Conservation (phyloP, 2,113 vertebrate genomes). For the Osmerus mordax region DNA sequence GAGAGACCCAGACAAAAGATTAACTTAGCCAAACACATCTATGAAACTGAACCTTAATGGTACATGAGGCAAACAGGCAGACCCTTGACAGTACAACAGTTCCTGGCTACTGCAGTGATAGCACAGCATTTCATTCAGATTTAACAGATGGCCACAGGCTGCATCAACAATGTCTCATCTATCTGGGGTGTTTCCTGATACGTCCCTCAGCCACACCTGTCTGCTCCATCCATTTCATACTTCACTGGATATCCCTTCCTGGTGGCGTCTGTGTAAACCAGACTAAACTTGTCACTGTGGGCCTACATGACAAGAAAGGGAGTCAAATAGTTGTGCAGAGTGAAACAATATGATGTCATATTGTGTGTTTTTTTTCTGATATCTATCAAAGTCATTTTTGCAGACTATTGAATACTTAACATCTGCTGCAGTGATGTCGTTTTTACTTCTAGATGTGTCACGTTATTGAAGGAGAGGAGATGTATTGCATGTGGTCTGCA, state of each 20-base stretch:
- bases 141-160: constrained; percentile 26
- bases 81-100: background rate
- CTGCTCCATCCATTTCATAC: background rate
- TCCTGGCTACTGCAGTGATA: constrained; percentile 9
- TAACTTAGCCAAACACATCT: background rate
- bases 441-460: too few species aligned
- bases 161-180: constrained; percentile 1
- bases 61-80: constrained; percentile 11
- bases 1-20: constrained; percentile 41
- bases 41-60: constrained; percentile 22
- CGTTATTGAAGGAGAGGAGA: too few species aligned
- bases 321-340: background rate
- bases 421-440: too few species aligned
- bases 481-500: too few species aligned
- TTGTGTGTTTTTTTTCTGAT: too few species aligned
- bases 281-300: background rate
- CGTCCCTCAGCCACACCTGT: background rate
- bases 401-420: too few species aligned
- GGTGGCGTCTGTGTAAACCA: background rate
- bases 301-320: background rate
- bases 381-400: too few species aligned
- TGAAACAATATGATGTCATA: background rate
- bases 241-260: too few species aligned
- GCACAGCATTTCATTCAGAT: constrained; percentile 10
- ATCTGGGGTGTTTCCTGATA: background rate